These are phyloP conservation scores for Tyria jacobaeae DNA, from an alignment of 2,888 invertebrate genomes.

Conservation along the genomic window DNA sequence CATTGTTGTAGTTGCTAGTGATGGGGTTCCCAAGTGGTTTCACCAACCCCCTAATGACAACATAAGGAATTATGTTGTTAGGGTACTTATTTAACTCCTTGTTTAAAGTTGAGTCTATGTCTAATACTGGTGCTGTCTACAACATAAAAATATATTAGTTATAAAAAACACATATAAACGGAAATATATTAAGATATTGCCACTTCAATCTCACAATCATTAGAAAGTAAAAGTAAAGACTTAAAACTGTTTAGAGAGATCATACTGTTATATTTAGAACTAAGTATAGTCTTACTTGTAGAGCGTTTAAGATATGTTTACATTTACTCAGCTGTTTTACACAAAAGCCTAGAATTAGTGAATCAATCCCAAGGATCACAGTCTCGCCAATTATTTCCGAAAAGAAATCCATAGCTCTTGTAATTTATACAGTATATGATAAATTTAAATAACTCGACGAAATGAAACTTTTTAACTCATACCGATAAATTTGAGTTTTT, in stretches of 20 bases:
- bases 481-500: constrained; percentile 29
- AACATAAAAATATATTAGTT: not conserved
- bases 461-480: constrained; percentile 38
- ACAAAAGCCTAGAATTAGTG: constrained; percentile 91
- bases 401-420: constrained; percentile 89
- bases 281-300: constrained; percentile 86
- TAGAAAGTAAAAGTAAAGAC: not conserved
- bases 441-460: constrained; percentile 22
- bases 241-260: no score
- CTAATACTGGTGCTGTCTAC: constrained; percentile 90
- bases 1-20: constrained; percentile 90
- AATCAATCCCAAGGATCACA: constrained; percentile 91
- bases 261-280: not conserved
- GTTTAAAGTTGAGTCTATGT: constrained; percentile 88
- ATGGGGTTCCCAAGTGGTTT: constrained; percentile 92
- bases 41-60: constrained; percentile 91
- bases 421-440: constrained; percentile 15
- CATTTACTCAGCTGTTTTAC: constrained; percentile 91
- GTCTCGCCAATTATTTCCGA: constrained; percentile 88
- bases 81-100: constrained; percentile 88
- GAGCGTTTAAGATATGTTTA: constrained; percentile 89
- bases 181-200: not conserved
- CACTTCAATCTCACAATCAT: not conserved
- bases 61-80: constrained; percentile 90
- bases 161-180: not conserved